These are phyloP conservation scores for Empidonax alnorum DNA, from an alignment of 2,113 vertebrate species.

Conservation along the genomic window DNA sequence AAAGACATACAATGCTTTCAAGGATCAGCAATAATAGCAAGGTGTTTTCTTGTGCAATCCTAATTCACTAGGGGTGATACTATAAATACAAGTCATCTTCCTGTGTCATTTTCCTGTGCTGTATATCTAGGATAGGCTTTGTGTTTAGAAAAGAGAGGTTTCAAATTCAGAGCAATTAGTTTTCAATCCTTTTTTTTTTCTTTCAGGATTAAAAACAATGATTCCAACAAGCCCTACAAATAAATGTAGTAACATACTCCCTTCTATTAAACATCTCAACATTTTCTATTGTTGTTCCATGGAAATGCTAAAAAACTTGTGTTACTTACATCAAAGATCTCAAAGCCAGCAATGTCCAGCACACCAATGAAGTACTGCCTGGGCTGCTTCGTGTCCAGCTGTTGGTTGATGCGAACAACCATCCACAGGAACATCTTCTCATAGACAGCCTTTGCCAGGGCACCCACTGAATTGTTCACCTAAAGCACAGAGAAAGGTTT, in stretches of 20 bases:
- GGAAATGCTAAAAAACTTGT: background rate
- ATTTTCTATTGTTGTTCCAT: background rate
- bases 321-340: conserved; percentile 80
- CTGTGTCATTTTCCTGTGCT: background rate
- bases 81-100: background rate
- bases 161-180: background rate
- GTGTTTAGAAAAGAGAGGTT: background rate
- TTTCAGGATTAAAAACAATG: background rate
- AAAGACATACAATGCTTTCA: background rate
- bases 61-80: background rate
- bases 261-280: background rate
- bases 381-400: conserved; percentile 80
- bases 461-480: conserved; percentile 82
- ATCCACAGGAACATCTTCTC: conserved; percentile 87
- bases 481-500: background rate
- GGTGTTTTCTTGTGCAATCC: background rate
- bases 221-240: background rate
- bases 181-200: background rate
- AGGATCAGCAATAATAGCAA: background rate
- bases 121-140: background rate
- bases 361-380: conserved; percentile 84
- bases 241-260: background rate
- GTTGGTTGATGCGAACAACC: conserved; percentile 82
- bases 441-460: conserved; percentile 86
- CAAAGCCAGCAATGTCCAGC: conserved; percentile 81